Evolutionary conservation across 2,113 vertebrate species (phyloP).

Genomic region (Phodopus roborovskii): DNA sequence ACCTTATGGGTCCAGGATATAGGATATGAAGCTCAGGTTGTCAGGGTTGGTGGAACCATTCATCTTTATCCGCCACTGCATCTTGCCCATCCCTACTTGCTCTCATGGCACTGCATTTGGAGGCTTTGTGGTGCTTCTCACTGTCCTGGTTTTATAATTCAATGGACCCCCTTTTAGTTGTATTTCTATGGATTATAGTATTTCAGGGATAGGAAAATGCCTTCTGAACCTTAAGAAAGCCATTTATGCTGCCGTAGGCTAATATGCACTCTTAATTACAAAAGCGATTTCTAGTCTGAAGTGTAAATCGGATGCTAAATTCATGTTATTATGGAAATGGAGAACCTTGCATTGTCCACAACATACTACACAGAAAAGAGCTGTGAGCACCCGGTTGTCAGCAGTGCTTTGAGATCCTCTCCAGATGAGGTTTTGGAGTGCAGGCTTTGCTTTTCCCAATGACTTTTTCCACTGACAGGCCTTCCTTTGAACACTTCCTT

Average conservation of each 20-base stretch:
- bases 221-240: not conserved
- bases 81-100: not conserved
- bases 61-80: not conserved
- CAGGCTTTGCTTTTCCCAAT: not conserved
- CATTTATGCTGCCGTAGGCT: not conserved
- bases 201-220: not conserved
- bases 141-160: not conserved
- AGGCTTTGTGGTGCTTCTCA: not conserved
- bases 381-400: not conserved
- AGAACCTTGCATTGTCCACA: not conserved
- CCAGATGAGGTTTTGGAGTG: not conserved
- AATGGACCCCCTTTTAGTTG: not conserved
- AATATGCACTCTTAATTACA: constrained; percentile 9
- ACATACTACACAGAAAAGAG: not conserved
- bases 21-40: not conserved
- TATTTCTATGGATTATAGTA: not conserved
- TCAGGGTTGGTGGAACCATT: not conserved
- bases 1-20: not conserved
- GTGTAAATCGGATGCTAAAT: constrained; percentile 8
- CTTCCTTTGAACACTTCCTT: not conserved
- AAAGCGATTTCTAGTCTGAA: constrained; percentile 32
- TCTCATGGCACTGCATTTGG: not conserved
- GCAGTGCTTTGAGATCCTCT: not conserved
- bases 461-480: not conserved
- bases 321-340: not conserved